Base-by-base conservation (phyloP, 2,113 vertebrate genomes). In the Myrmophylax atrothorax region DNA sequence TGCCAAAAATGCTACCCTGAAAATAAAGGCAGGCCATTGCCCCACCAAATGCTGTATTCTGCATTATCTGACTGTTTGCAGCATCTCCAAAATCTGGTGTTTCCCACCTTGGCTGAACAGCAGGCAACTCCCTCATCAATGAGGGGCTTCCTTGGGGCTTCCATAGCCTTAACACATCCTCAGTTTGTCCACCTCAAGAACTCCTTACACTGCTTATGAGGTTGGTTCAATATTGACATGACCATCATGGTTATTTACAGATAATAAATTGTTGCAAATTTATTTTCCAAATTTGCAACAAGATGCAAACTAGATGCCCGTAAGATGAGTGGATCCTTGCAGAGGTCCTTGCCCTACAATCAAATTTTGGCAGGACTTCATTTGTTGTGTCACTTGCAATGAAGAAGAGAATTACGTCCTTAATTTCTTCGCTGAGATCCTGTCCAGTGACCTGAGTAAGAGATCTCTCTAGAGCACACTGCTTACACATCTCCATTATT, bases 261-360 rank as follows among this genome's bases (percentile, higher is more conserved):
- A 25, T 20, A 87, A 50, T n/a, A n/a, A n/a, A n/a, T 3, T 46
- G 14, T 10, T 1, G 0, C n/a, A n/a, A n/a, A n/a, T n/a, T n/a
- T n/a, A n/a, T n/a, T n/a, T n/a, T n/a, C n/a, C n/a, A n/a, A n/a
- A n/a, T n/a, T n/a, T n/a, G n/a, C n/a, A n/a, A n/a, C n/a, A n/a
- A n/a, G n/a, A n/a, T 1, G 0, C n/a, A 68, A 91, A 49, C 13
- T 42, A 63, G 22, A 64, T 7, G 15, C 7, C 49, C 0, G 0
- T 40, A 70, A 67, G 25, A 64, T 1, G 2, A 90, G 2, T 58
- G 25, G 40, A 52, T 63, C 19, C 59, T 64, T 15, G 2, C 47
- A 56, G 37, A 87, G 13, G 1, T 35, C 31, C 29, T 31, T 23
- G 20, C 13, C 8, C 49, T 68, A 64, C 84, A 84, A 22, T 29